Base-by-base conservation (phyloP, 2,888 invertebrate species). In the Parnassius glacialis region DNA sequence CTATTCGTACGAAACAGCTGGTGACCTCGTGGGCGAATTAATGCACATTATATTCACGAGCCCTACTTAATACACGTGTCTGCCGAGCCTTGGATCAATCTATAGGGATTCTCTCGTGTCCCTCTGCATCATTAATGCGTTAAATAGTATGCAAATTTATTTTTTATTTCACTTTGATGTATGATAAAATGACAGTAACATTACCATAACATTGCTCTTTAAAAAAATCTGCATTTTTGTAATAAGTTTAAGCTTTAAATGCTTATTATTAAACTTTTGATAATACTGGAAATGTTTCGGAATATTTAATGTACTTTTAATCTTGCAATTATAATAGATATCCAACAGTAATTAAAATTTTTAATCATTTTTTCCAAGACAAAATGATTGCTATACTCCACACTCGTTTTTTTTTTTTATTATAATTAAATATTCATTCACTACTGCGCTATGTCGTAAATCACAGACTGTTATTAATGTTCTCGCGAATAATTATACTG, bases 11-110 rank as follows among this genome's bases (percentile, higher is more conserved):
- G 47, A 47, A 64, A 65, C 75, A 75, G 73, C 71, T 74, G 68
- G 66, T 75, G 80, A 79, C 81, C 80, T 81, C 80, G 81, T 79
- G 78, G 66, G 70, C 74, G 72, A 73, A 80, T 82, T 81, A 72
- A 73, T 72, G 69, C 65, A 66, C 66, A 57, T 60, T 62, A 67
- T 67, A 74, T 64, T 71, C 69, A 68, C 70, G 70, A 72, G 73
- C 72, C 74, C 77, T 74, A 70, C 67, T 16, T 70, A 69, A 65
- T 68, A 71, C 81, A 78, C 79, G 79, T 77, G 80, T 64, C 53
- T 42, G 67, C 61, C 61, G 62, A 55, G 62, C 67, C 67, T 72
- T 69, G 67, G 67, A 59, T 59, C 53, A 52, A 64, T 66, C 59
- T 61, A 62, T 65, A 68, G 67, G 70, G 68, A 65, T 72, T 70